These are phyloP conservation scores for Lutra lutra DNA, from an alignment of 2,797 vertebrate genomes.

Conservation along the genomic window DNA sequence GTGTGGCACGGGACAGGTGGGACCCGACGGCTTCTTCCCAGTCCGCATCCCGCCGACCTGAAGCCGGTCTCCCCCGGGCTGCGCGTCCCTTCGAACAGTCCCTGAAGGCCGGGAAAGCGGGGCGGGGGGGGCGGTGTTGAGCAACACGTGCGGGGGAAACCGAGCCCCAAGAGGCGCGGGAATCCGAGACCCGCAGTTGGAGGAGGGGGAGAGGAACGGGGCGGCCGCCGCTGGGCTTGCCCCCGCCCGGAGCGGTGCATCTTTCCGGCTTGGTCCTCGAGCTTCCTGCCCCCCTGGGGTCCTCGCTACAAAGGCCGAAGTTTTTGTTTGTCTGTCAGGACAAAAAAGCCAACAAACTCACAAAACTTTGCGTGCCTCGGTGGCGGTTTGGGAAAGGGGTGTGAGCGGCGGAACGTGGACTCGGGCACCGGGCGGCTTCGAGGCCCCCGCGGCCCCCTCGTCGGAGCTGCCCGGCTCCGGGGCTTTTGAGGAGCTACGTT, in stretches of 20 bases:
- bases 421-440: neutral
- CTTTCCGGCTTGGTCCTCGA: neutral
- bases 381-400: neutral
- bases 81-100: neutral
- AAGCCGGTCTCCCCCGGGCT: slow-evolving; percentile 74
- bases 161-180: neutral
- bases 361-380: neutral
- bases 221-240: neutral
- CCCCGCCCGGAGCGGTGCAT: neutral
- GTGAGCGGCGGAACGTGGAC: neutral
- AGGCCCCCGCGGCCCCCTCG: neutral
- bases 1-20: neutral
- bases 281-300: neutral
- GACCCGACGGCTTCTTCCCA: neutral
- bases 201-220: neutral
- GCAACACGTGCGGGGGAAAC: neutral
- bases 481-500: too few species aligned
- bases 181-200: neutral
- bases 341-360: neutral
- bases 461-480: neutral
- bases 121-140: neutral
- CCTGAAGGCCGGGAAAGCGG: neutral
- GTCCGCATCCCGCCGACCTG: slow-evolving; percentile 85
- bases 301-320: neutral
- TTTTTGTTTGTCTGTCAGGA: neutral